Evolutionary conservation across 2,888 invertebrate genomes (phyloP), one percentile per base, ranked within the genome.

Genomic region (Caenorhabditis afra): DNA sequence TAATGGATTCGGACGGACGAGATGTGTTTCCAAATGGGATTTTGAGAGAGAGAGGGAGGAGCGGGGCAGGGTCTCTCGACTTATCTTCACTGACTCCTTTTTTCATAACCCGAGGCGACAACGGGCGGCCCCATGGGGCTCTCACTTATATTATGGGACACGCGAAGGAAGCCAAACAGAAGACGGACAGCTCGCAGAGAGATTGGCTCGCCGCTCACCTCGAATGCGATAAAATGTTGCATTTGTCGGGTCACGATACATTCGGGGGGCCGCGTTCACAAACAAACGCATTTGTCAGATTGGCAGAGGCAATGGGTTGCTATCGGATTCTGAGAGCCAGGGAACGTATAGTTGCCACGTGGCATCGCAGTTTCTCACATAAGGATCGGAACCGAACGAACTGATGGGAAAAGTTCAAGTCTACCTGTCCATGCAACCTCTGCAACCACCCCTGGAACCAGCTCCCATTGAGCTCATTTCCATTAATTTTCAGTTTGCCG

Each of bases 91-190:
- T 71, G 64, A 71, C 62, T 64, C 71, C 35, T 71, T 71, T 71
- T 71, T 64, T 71, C 71, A 71, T 71, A 71, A 71, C 71, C 71
- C 71, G 71, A 71, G 71, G 71, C 71, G 71, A 71, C 71, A 71
- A 71, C 71, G 62, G 71, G 71, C 50, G 64, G 70, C 61, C 71
- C 71, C 71, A 50, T 57, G 61, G 71, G 71, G 55, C 71, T 71
- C 55, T 41, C 71, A 71, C 64, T 71, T 71, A 41, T 57, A 71
- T 71, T 71, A 71, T 71, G 64, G 29, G 71, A 71, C 62, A 71
- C 62, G 71, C 57, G 71, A 57, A 20, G 37, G 37, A 57, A 18
- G 10, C 8, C 70, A 70, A 68, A 68, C 59, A 68, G 52, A n/a
- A n/a, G n/a, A 61, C 41, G 59, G 59, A 59, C 44, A 37, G 23